Evolutionary conservation across 2,888 invertebrate genomes (phyloP), one percentile per base, ranked within the genome.

Genomic region (Chloromyia formosa): DNA sequence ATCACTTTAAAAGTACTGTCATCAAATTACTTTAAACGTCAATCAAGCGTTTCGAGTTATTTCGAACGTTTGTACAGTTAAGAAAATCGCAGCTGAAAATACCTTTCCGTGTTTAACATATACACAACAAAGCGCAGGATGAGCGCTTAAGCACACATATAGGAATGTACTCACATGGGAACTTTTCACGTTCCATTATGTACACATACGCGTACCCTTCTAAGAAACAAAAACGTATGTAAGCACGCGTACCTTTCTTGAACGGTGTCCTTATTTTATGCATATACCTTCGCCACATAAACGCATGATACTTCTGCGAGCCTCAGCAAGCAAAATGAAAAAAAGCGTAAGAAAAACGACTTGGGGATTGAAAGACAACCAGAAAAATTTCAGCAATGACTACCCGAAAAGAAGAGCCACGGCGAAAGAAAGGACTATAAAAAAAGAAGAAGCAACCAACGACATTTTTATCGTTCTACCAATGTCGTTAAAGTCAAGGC

Each of bases 131-230:
- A 35, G 27, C 27, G 27, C 27, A 35, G 27, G 27, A 35, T 35
- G 27, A 35, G 27, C 27, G 27, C 27, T 35, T 35, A 35, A 35
- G 27, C 3, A 35, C 27, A 35, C 27, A 35, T 35, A 35, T 45
- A 22, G 66, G 66, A 49, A 66, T 20, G 66, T n/a, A 66, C 22
- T 45, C 66, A 66, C 66, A 20, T 49, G 66, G 66, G 66, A 66
- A 49, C 66, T 66, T 66, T 66, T 66, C 49, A 66, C 66, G 66
- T 66, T 66, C 66, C 49, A 66, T 66, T 66, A 66, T 66, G 66
- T 49, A 45, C 22, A 27, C 14, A 27, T 9, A 12, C 27, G 4
- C 20, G 14, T 20, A 14, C 10, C 53, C 53, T 53, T 58, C 58
- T 7, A 5, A 40, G 9, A 16, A 45, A 64, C 62, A 42, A n/a